Evolutionary conservation across 1,140 invertebrate genomes (phyloP).

Genomic region (Nylanderia fulva): DNA sequence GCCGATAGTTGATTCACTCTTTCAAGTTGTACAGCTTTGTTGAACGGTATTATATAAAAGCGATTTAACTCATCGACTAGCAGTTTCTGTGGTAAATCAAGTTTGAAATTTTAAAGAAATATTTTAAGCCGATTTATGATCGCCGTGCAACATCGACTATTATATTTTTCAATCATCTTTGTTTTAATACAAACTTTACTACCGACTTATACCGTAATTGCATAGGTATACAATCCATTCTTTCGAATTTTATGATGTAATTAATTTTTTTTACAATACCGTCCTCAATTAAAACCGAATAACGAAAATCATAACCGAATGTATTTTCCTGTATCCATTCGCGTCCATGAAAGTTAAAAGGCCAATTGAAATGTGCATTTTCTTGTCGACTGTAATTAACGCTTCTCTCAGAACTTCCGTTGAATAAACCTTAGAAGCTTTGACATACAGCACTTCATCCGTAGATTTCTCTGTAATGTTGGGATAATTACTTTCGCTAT

Average conservation of each 20-base stretch:
- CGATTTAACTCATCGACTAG: conserved; percentile 11
- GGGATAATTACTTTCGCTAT: conserved; percentile 61
- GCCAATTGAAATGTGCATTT: conserved; percentile 54
- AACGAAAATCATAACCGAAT: background rate
- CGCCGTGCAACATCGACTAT: background rate
- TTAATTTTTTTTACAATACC: conserved; percentile 22
- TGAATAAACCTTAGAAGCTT: conserved; percentile 58
- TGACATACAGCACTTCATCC: conserved; percentile 48
- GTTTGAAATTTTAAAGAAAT: conserved; percentile 39
- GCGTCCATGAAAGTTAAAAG: conserved; percentile 43
- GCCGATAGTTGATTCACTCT: conserved; percentile 31
- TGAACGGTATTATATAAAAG: conserved; percentile 38
- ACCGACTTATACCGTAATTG: background rate
- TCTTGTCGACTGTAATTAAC: conserved; percentile 59
- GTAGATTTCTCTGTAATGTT: conserved; percentile 52
- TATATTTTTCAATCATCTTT: background rate
- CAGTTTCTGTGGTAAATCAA: background rate
- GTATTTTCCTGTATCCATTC: background rate
- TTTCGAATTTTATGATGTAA: conserved; percentile 25
- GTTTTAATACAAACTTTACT: background rate
- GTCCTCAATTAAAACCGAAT: conserved; percentile 16
- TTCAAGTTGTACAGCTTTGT: conserved; percentile 17
- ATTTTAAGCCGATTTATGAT: conserved; percentile 16
- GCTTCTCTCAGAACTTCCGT: conserved; percentile 22
- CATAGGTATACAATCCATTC: background rate